phyloP scores from a whole-genome alignment of 2,888 invertebrate species.

The Tipula lateralis region DNA sequence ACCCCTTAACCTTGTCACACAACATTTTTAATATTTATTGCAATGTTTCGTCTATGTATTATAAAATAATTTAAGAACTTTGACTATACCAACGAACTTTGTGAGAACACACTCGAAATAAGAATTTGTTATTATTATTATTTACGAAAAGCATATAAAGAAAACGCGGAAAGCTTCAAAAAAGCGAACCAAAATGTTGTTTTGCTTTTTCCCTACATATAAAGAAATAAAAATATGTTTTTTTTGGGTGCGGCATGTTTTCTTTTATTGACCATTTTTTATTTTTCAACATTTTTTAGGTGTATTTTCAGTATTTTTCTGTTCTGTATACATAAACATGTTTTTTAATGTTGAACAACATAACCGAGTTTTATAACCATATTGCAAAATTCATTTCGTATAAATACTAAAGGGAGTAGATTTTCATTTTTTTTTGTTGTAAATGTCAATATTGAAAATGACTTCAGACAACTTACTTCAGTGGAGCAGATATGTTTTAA shows the following conservation, averaged over 20 bases:
- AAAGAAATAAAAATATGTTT: neutral
- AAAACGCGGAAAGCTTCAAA: neutral
- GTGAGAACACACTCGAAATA: too few relatives aligned
- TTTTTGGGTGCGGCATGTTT: slow-evolving; percentile 12
- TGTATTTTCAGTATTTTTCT: neutral
- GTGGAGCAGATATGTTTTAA: neutral
- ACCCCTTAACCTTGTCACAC: too few relatives aligned
- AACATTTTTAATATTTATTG: too few relatives aligned
- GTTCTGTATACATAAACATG: neutral
- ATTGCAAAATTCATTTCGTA: neutral
- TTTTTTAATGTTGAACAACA: too few relatives aligned
- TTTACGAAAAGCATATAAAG: neutral
- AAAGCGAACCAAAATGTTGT: neutral
- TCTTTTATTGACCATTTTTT: neutral
- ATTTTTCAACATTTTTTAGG: neutral
- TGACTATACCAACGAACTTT: too few relatives aligned
- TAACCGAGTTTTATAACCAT: too few relatives aligned
- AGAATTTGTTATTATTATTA: neutral
- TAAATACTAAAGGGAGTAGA: neutral
- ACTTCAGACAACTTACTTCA: neutral
- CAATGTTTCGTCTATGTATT: too few relatives aligned
- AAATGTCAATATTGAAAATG: neutral
- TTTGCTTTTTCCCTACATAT: neutral
- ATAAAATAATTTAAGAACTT: too few relatives aligned
- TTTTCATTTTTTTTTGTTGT: neutral